Evolutionary conservation across 2,888 invertebrate species (phyloP).

Genomic region (Xanthorhoe spadicearia): DNA sequence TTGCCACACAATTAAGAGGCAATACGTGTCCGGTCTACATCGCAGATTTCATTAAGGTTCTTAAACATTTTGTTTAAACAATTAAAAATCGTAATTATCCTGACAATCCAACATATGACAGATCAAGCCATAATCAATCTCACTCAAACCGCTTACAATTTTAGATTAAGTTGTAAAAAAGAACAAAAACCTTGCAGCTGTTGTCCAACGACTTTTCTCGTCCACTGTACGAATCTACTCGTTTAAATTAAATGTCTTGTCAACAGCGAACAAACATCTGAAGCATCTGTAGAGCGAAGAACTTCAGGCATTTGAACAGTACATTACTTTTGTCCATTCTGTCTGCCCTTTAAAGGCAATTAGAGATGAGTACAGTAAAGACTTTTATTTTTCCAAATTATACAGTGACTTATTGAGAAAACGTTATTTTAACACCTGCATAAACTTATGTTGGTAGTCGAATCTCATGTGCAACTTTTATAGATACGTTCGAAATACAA

Average conservation of each 20-base stretch:
- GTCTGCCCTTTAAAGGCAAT: slow-evolving; percentile 26
- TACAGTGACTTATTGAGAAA: background rate
- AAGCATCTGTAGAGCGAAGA: slow-evolving; percentile 32
- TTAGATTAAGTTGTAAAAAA: too few relatives aligned
- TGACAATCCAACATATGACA: too few relatives aligned
- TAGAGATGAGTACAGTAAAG: slow-evolving; percentile 20
- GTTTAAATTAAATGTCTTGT: slow-evolving; percentile 37
- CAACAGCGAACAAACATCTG: slow-evolving; percentile 36
- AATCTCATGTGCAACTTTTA: background rate
- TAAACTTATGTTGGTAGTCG: background rate
- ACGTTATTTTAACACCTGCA: background rate
- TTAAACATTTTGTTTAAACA: too few relatives aligned
- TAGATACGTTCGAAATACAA: too few relatives aligned
- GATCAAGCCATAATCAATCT: background rate
- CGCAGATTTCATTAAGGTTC: too few relatives aligned
- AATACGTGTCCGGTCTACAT: too few relatives aligned
- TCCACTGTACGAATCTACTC: slow-evolving; percentile 18
- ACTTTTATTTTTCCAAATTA: background rate
- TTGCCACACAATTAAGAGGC: too few relatives aligned
- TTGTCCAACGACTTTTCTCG: background rate
- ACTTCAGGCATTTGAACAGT: slow-evolving; percentile 33
- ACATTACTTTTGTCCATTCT: slow-evolving; percentile 27
- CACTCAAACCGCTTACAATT: background rate
- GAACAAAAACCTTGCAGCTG: too few relatives aligned
- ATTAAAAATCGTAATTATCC: too few relatives aligned